Evolutionary conservation across 2,888 invertebrate species (phyloP), one percentile per base, ranked within the genome.

Genomic region (Priocnemis perturbator): DNA sequence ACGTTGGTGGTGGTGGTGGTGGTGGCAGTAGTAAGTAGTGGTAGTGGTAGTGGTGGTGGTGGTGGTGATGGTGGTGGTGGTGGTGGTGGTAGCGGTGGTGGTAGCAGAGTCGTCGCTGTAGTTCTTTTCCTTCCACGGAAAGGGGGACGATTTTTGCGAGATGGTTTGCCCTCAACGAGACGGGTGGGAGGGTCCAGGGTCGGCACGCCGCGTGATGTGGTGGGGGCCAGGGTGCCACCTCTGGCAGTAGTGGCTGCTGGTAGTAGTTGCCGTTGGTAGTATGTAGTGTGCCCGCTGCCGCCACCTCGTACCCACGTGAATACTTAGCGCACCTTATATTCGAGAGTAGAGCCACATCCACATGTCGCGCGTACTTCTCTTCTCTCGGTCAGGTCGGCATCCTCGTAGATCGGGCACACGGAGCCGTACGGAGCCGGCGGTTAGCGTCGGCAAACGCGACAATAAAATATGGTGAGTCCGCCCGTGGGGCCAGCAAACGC

Each of bases 81-180:
- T 79, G 71, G 73, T 77, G 1, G 70, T 80, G 74, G 79, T 79
- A 71, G 77, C 53, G 76, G 81, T 81, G 77, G 85, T 78, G 81
- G 84, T 82, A 83, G 86, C 83, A 82, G 79, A 79, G 85, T 86
- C 85, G 85, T 87, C 86, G 83, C 83, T 81, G 86, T 83, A 81
- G 83, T 87, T 87, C 84, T 86, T 87, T 86, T 85, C 83, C 81
- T 84, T 82, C 80, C 73, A 72, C 77, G 81, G 85, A 83, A 84
- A 82, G 85, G 84, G 50, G 85, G 87, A 83, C 84, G 86, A 88
- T 88, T 88, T 88, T 88, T 88, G 87, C 85, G 83, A 87, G 87
- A 83, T 83, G 85, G 83, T 84, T 84, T 83, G 83, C 82, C 81
- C 82, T 77, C 82, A 78, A 72, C 77, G 72, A 74, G 71, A 67